Evolutionary conservation across 2,797 vertebrate species (phyloP).

Genomic region (Acipenser oxyrinchus): DNA sequence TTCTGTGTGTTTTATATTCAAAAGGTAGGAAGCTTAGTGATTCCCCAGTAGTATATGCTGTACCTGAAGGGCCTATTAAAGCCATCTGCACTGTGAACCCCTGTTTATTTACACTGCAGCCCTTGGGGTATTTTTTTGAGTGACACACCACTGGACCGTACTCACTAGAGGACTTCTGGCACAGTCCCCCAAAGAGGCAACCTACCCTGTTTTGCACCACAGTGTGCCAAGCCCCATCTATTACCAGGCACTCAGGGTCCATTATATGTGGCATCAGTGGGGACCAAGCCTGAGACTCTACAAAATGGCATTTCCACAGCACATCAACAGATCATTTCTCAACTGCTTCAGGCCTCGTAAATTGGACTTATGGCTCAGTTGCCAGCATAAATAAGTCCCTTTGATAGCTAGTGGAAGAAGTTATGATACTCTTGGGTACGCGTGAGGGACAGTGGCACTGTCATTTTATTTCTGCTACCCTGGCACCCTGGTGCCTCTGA

Average conservation of each 20-base stretch:
- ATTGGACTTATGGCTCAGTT: conserved; percentile 95
- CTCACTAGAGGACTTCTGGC: conserved; percentile 32
- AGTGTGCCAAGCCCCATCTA: conserved; percentile 26
- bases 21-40: conserved; percentile 49
- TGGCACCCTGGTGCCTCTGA: conserved; percentile 88
- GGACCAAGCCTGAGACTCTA: conserved; percentile 58
- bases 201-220: conserved; percentile 43
- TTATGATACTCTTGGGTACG: conserved; percentile 95
- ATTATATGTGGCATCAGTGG: conserved; percentile 54
- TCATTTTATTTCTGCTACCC: conserved; percentile 79
- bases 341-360: conserved; percentile 84
- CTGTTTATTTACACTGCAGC: conserved; percentile 34
- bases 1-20: conserved; percentile 19
- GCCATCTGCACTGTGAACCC: conserved; percentile 51
- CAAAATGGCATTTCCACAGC: conserved; percentile 83
- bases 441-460: conserved; percentile 86
- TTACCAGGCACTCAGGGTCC: conserved; percentile 54
- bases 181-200: conserved; percentile 23
- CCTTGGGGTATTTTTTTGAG: conserved; percentile 29
- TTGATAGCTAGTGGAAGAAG: conserved; percentile 97
- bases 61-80: conserved; percentile 53
- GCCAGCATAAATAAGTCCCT: conserved; percentile 99
- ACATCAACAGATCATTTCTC: conserved; percentile 76
- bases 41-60: conserved; percentile 47
- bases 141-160: conserved; percentile 28